These are phyloP conservation scores for Hirtodrosophila confusa DNA, from an alignment of 2,888 invertebrate species.

Conservation along the genomic window DNA sequence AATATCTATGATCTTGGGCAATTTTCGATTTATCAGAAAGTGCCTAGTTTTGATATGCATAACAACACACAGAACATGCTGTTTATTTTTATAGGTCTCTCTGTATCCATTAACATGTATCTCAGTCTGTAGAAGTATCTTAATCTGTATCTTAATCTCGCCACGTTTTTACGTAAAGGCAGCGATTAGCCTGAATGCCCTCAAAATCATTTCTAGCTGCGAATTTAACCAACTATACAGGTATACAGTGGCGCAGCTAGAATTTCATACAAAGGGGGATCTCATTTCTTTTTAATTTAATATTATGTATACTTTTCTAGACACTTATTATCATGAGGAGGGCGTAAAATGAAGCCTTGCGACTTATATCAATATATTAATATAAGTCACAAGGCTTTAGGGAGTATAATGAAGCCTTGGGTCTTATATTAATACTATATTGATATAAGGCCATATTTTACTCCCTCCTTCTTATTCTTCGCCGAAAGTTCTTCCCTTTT, in stretches of 20 bases:
- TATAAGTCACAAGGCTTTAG: too few relatives aligned
- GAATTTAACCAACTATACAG: constrained; percentile 35
- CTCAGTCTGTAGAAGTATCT: neutral
- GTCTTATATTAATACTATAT: too few relatives aligned
- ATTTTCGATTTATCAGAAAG: constrained; percentile 62
- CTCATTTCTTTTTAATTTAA: neutral
- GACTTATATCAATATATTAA: too few relatives aligned
- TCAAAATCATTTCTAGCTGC: constrained; percentile 46
- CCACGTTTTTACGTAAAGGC: constrained; percentile 44
- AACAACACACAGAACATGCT: constrained; percentile 7
- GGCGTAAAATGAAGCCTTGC: too few relatives aligned
- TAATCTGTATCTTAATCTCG: neutral
- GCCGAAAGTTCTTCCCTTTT: too few relatives aligned
- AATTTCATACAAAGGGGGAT: too few relatives aligned
- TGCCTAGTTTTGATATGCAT: neutral
- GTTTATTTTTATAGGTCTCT: constrained; percentile 53
- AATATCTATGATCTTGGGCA: constrained; percentile 11
- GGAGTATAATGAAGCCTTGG: too few relatives aligned
- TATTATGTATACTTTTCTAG: neutral
- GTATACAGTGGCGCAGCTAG: constrained; percentile 7
- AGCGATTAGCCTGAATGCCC: constrained; percentile 68
- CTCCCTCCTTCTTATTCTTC: too few relatives aligned
- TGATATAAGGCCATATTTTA: too few relatives aligned
- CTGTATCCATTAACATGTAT: constrained; percentile 31
- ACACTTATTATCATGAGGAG: too few relatives aligned